phyloP scores from a whole-genome alignment of 2,888 invertebrate genomes.

The Apodemia zela region DNA sequence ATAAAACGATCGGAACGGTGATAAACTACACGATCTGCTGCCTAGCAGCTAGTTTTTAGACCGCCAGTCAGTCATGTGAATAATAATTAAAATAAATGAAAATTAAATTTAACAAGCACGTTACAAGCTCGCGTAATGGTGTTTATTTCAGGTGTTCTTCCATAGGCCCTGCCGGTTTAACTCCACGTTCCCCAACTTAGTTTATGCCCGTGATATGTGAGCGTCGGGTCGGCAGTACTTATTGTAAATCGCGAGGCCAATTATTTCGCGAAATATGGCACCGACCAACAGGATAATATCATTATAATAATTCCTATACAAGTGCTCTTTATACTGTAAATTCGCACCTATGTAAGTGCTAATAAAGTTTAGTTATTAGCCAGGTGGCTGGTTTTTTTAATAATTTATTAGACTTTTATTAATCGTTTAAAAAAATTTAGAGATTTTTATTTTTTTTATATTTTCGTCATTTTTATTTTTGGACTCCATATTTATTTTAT shows the following conservation, averaged over 20 bases:
- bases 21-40: no score
- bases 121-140: not conserved
- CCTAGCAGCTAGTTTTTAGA: no score
- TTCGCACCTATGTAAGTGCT: conserved; percentile 30
- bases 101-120: not conserved
- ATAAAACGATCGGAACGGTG: no score
- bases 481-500: no score
- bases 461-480: no score
- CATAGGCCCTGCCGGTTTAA: conserved; percentile 5
- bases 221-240: conserved; percentile 37
- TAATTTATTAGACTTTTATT: no score
- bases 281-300: conserved; percentile 32
- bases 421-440: no score
- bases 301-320: conserved; percentile 35
- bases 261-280: conserved; percentile 49
- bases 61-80: no score
- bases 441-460: no score
- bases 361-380: no score
- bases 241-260: conserved; percentile 48
- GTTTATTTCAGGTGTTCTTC: not conserved
- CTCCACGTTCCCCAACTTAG: conserved; percentile 7
- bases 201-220: conserved; percentile 32
- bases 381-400: no score
- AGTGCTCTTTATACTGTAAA: conserved; percentile 32
- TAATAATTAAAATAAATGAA: no score